phyloP scores from a whole-genome alignment of 2,113 vertebrate genomes.

The Crotophaga sulcirostris region DNA sequence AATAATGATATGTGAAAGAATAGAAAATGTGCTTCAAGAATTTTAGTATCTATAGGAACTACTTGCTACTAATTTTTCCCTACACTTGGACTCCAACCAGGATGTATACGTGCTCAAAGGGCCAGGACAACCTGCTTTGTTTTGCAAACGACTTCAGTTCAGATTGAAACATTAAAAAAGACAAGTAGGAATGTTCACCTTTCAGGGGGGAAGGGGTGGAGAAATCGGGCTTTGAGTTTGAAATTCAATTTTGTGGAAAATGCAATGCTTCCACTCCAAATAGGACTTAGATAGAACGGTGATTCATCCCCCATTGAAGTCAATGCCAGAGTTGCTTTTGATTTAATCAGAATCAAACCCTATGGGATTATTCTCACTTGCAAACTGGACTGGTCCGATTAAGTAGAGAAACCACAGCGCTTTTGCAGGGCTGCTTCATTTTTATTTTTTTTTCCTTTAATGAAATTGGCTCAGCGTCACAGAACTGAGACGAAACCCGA shows the following conservation, averaged over 20 bases:
- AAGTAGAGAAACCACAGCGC: constrained; percentile 1
- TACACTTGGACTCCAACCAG: rapidly evolving
- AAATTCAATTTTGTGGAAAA: background rate
- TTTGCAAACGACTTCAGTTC: background rate
- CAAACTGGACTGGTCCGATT: constrained; percentile 1
- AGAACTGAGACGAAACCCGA: constrained; percentile 6
- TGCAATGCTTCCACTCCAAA: background rate
- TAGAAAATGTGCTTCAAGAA: background rate
- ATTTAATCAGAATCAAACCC: constrained; percentile 50
- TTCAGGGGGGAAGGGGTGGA: background rate
- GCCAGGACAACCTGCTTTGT: background rate
- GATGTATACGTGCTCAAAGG: background rate
- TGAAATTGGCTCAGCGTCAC: constrained; percentile 27
- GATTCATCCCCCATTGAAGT: constrained; percentile 43
- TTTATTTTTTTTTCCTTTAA: background rate
- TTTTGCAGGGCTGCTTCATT: background rate
- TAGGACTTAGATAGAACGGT: background rate
- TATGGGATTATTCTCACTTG: constrained; percentile 39
- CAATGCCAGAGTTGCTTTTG: constrained; percentile 23
- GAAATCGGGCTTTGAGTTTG: background rate
- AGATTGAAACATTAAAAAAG: background rate
- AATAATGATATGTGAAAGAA: rapidly evolving
- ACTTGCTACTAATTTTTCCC: background rate
- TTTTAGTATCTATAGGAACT: background rate
- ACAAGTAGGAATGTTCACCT: background rate